Percentiles rank a stretch among this genome's conserved stretches.
Evolutionary conservation across 2,113 vertebrate species (phyloP).

Genomic region (Pristiophorus japonicus): DNA sequence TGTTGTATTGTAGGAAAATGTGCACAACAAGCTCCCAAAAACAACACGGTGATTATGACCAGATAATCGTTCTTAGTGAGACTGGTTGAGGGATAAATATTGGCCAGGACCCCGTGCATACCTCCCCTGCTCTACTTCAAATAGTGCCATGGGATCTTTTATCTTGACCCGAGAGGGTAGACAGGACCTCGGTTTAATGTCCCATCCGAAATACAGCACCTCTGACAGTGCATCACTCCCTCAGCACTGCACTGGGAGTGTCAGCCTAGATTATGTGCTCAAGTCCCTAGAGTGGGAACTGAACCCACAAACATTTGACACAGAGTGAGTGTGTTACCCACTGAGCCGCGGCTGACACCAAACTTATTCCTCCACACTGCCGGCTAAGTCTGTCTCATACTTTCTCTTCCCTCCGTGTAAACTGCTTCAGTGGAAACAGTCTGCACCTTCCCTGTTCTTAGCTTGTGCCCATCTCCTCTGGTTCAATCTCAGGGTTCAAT

Average conservation of each 20-base stretch:
- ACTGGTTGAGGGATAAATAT: neutral
- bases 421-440: neutral
- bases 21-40: neutral
- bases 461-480: neutral
- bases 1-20: neutral
- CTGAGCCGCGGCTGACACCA: neutral
- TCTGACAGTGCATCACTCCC: neutral
- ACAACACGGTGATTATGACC: neutral
- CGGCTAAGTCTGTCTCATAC: neutral
- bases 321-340: neutral
- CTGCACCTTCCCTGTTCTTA: too few relatives aligned
- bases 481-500: neutral
- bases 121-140: too few relatives aligned
- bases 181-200: neutral
- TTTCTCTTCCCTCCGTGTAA: neutral
- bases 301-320: neutral
- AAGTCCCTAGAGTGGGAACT: too few relatives aligned
- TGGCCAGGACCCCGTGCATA: too few relatives aligned
- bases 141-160: neutral
- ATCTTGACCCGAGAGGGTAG: neutral
- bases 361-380: neutral
- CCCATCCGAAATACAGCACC: neutral
- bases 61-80: neutral
- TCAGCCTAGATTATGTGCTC: neutral
- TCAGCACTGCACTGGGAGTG: too few relatives aligned